Evolutionary conservation across 2,888 invertebrate species (phyloP), one percentile per base, ranked within the genome.

Genomic region (Petrophora chlorosata): DNA sequence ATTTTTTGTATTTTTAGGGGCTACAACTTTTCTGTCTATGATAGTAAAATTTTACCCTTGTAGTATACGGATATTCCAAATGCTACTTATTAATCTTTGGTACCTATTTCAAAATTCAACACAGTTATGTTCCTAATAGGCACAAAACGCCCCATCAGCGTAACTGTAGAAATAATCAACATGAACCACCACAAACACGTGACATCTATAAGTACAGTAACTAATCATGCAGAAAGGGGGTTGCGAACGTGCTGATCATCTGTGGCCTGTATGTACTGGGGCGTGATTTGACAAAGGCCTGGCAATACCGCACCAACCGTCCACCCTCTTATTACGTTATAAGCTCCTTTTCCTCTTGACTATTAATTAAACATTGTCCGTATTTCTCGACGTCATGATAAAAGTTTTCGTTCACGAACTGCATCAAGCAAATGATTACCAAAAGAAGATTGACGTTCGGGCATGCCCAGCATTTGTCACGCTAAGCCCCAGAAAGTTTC

Each of bases 141-240:
- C 45, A 32, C 25, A 35, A 38, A 36, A 36, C 25, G 29, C 14
- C 46, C 43, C 36, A 34, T 45, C 40, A 46, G 41, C 26, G 33
- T 26, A 40, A 48, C 49, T 9, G 53, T 55, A 47, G 52, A 51
- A 53, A 53, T 52, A 58, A 56, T 53, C 67, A 72, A 77, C 69
- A 70, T 69, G 63, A 72, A 78, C 68, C 70, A 78, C 74, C 70
- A 83, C 74, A 80, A 73, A 79, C 84, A 87, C 84, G 73, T 81
- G 78, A 89, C 86, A 86, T 82, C 79, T 86, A 85, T 78, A 65
- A 57, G 62, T 73, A 79, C 75, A 80, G 62, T 76, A 76, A 79
- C 85, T 84, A 84, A 82, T 79, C 89, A 89, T 89, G 89, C 89
- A 87, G 87, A 88, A 82, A 79, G 80, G 82, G 87, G 89, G 89